Evolutionary conservation across 2,113 vertebrate species (phyloP).

Genomic region (Callaeas wilsoni): DNA sequence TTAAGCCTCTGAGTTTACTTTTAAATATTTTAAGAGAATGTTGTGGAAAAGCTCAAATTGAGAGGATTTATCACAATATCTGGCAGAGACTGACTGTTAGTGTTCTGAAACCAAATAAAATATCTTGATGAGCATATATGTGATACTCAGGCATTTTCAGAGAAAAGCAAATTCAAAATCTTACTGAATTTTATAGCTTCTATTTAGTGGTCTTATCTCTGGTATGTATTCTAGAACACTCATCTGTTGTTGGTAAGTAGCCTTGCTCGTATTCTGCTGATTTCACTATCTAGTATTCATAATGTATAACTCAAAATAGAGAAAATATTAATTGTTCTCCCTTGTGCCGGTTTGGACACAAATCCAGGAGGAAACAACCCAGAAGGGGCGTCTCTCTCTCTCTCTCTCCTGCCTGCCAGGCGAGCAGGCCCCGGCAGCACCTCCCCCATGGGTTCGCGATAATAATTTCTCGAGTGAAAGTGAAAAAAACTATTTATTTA

Average conservation of each 20-base stretch:
- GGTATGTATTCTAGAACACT: not conserved
- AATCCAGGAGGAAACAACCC: too few species aligned
- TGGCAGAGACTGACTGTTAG: not conserved
- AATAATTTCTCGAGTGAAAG: too few species aligned
- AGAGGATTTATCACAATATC: not conserved
- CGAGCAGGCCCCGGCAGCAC: too few species aligned
- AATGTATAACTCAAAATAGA: not conserved
- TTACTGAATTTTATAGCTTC: not conserved
- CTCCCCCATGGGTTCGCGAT: too few species aligned
- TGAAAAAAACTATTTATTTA: too few species aligned
- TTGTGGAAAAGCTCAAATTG: not conserved
- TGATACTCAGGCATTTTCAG: not conserved
- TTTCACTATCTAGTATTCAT: not conserved
- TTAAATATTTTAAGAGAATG: not conserved
- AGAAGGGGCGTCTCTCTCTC: too few species aligned
- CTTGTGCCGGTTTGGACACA: too few species aligned
- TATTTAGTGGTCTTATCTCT: not conserved
- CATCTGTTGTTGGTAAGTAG: not conserved
- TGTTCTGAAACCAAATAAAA: not conserved
- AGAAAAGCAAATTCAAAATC: not conserved
- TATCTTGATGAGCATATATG: not conserved
- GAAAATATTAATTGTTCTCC: not conserved
- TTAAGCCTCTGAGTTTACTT: not conserved
- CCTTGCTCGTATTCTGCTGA: not conserved
- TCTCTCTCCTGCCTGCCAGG: too few species aligned